Percentiles rank a stretch among this genome's conserved stretches.
These are phyloP conservation scores for Meloidogyne chitwoodi DNA, from an alignment of 1,140 invertebrate genomes.

Conservation along the genomic window DNA sequence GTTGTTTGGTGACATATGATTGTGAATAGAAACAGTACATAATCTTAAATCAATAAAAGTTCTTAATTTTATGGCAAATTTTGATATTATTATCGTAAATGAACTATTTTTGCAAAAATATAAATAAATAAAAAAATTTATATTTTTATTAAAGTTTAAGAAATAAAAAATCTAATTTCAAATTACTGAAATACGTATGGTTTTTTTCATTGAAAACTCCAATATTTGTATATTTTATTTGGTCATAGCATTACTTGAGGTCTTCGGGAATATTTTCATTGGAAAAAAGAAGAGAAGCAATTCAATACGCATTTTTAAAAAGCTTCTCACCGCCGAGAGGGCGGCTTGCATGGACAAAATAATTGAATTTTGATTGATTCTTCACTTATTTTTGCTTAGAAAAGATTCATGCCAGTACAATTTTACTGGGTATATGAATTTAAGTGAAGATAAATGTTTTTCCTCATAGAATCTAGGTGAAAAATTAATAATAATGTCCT, in stretches of 20 bases:
- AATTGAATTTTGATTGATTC: conserved; percentile 27
- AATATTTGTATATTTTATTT: background rate
- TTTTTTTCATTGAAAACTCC: too few species aligned
- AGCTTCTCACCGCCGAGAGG: background rate
- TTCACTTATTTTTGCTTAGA: background rate
- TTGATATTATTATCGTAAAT: too few species aligned
- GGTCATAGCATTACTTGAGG: background rate
- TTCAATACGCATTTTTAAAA: background rate
- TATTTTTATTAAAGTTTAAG: too few species aligned
- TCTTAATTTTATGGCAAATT: too few species aligned
- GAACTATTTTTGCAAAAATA: too few species aligned
- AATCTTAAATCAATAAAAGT: too few species aligned
- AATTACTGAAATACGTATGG: too few species aligned
- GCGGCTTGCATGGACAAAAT: background rate
- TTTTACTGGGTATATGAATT: too few species aligned
- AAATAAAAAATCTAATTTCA: too few species aligned
- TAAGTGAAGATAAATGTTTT: too few species aligned
- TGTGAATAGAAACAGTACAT: background rate
- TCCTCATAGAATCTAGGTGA: background rate
- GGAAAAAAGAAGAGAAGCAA: background rate
- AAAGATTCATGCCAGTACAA: background rate
- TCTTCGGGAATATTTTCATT: background rate
- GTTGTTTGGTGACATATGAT: background rate
- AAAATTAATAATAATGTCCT: background rate
- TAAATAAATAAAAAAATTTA: too few species aligned